phyloP scores from a whole-genome alignment of 1,140 invertebrate species.

The Drosophila paulistorum region DNA sequence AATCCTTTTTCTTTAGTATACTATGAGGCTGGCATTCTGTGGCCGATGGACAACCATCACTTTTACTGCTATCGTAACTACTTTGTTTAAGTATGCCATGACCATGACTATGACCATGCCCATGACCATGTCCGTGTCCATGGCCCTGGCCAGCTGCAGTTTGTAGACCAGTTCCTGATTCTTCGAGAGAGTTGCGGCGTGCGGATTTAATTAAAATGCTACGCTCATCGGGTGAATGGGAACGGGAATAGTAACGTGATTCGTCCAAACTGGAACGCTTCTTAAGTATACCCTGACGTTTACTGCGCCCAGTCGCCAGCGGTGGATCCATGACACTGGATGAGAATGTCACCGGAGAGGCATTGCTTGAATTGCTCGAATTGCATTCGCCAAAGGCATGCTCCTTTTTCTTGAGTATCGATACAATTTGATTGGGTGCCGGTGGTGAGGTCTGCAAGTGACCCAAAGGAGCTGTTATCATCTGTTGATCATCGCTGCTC shows the following conservation, averaged over 20 bases:
- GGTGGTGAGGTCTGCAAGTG: slow-evolving; percentile 57
- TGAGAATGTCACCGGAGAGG: slow-evolving; percentile 89
- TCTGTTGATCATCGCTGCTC: slow-evolving; percentile 79
- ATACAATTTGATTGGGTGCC: slow-evolving; percentile 85
- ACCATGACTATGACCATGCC: slow-evolving; percentile 83
- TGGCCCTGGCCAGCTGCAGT: neutral
- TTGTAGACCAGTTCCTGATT: slow-evolving; percentile 52
- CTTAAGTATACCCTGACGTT: slow-evolving; percentile 90
- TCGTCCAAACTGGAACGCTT: slow-evolving; percentile 91
- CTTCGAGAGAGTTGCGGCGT: slow-evolving; percentile 83
- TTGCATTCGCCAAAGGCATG: slow-evolving; percentile 82
- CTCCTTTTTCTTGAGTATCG: slow-evolving; percentile 91
- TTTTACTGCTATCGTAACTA: slow-evolving; percentile 85
- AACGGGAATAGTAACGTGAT: slow-evolving; percentile 84
- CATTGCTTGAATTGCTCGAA: slow-evolving; percentile 84
- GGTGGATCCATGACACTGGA: slow-evolving; percentile 86
- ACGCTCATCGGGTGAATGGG: slow-evolving; percentile 82
- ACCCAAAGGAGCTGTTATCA: slow-evolving; percentile 4
- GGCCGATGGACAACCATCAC: slow-evolving; percentile 84
- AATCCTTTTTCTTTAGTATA: slow-evolving; percentile 89
- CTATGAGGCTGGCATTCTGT: slow-evolving; percentile 89
- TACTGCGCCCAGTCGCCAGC: slow-evolving; percentile 78
- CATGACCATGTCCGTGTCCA: slow-evolving; percentile 29
- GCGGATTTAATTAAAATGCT: slow-evolving; percentile 81
- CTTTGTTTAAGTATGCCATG: slow-evolving; percentile 89